phyloP scores from a whole-genome alignment of 2,113 vertebrate genomes.

The Sminthopsis crassicaudata region DNA sequence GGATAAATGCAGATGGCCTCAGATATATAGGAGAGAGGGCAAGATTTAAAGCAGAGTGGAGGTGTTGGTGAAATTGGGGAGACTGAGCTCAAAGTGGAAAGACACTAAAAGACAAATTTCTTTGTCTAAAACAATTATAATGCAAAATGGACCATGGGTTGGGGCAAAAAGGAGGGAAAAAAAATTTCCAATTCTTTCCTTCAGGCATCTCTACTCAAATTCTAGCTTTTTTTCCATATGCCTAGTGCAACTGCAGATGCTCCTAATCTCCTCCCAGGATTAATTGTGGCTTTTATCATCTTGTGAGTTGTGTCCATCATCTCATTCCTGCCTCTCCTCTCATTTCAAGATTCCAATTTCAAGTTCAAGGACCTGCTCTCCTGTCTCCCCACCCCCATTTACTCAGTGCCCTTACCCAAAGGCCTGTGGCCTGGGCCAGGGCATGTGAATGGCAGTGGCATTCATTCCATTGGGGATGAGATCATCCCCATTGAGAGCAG shows the following conservation, averaged over 20 bases:
- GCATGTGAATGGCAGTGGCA: neutral
- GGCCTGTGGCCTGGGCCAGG: conserved; percentile 32
- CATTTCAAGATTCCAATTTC: neutral
- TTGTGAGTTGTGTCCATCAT: neutral
- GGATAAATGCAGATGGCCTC: too few relatives aligned
- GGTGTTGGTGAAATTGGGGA: neutral
- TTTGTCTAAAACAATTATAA: neutral
- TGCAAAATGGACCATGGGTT: neutral
- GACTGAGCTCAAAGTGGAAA: neutral
- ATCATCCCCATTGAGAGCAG: conserved; percentile 26
- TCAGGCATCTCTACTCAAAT: neutral
- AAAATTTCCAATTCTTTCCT: neutral
- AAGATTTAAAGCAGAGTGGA: neutral
- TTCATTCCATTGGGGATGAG: conserved; percentile 59
- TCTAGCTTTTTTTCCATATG: neutral
- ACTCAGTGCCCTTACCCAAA: neutral
- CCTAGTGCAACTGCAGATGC: neutral
- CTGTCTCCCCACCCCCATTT: neutral
- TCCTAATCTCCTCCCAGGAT: neutral
- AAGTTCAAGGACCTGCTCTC: neutral
- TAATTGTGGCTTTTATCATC: neutral
- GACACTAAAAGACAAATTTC: neutral
- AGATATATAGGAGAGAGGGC: too few relatives aligned
- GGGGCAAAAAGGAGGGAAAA: neutral
- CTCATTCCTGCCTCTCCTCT: neutral